A percentile compares a stretch with the other conserved stretches of the same genome.
Evolutionary conservation across 2,113 vertebrate species (phyloP).

Genomic region (Menura novaehollandiae): DNA sequence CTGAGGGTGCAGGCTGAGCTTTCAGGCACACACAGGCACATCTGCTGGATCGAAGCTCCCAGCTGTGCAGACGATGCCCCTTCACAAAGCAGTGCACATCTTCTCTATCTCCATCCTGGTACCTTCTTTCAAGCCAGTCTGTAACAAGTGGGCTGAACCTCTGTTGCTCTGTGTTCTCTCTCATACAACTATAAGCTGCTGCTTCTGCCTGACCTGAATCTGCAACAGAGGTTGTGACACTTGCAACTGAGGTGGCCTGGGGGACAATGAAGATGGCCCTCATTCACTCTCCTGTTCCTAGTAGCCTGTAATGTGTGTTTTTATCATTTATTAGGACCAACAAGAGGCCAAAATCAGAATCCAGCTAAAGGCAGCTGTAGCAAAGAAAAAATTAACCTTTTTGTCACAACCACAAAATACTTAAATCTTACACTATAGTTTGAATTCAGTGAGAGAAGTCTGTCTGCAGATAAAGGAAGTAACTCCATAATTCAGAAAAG

Average conservation of each 20-base stretch:
- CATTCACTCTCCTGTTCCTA: background rate
- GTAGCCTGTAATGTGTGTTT: background rate
- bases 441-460: background rate
- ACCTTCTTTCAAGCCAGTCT: background rate
- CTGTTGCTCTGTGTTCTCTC: background rate
- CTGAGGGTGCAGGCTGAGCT: background rate
- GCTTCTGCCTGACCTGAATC: background rate
- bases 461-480: background rate
- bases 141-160: background rate
- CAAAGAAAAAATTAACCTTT: background rate
- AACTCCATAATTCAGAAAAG: background rate
- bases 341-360: background rate
- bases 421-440: background rate
- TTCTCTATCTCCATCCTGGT: background rate
- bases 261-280: background rate
- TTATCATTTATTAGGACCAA: background rate
- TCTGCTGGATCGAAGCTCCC: background rate
- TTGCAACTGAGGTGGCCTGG: background rate
- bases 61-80: background rate
- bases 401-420: background rate
- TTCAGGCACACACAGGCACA: accelerated
- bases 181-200: background rate
- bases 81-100: background rate
- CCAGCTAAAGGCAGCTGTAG: background rate
- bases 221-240: accelerated